Evolutionary conservation across 2,113 vertebrate species (phyloP), one percentile per base, ranked within the genome.

Genomic region (Labrus mixtus): DNA sequence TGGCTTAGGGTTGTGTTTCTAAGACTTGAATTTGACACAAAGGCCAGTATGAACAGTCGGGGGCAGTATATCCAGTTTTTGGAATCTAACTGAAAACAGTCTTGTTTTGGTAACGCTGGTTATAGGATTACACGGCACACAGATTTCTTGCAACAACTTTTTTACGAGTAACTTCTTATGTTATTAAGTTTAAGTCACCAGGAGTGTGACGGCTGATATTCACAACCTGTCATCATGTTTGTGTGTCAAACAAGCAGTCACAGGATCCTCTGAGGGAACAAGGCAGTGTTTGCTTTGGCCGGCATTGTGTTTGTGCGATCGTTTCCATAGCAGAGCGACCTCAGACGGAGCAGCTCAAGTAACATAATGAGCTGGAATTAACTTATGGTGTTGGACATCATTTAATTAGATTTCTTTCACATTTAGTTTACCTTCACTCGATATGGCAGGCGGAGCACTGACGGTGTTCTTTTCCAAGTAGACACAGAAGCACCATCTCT

Each of bases 351-450:
- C 51, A 17, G 61, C 74, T 78, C 56, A 39, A 60, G 46, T 76
- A n/a, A 79, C 85, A 76, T 43, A 0, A 86, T 51, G 61, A 54
- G 39, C 57, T 62, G 43, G 19, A 84, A 71, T 68, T 48, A 6
- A 48, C 46, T 19, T 19, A 41, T 60, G 33, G 48, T 25, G 53
- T 81, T 19, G 19, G 50, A 68, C 59, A 20, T 61, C 50, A 67
- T 57, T 73, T 62, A 63, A 75, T 84, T 71, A 56, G 12, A 74
- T 58, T 37, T 22, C 60, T 58, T 73, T 79, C 51, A 58, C 68
- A 45, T 74, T 76, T 36, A 3, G 10, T 70, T 68, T 83, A 53
- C 25, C 20, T 3, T 66, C 37, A 43, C 39, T 72, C 10, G 9
- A 36, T 16, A 48, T 69, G 20, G 68, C 43, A 53, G 29, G 36